Conservation (phyloP, 2,113 vertebrate genomes). For the Oriolus oriolus region DNA sequence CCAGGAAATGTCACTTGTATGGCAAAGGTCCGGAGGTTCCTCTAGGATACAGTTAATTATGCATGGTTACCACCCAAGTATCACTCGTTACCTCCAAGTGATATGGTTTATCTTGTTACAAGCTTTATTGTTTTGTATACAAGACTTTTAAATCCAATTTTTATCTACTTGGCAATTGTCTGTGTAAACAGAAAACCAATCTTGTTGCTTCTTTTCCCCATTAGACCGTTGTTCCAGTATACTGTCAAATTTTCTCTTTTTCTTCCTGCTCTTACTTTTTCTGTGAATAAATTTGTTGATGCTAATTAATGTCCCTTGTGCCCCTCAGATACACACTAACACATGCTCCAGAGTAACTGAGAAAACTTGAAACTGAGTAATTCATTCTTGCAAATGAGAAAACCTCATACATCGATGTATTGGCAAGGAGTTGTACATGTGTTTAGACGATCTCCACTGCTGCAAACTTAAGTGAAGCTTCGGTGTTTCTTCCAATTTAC, state of each 20-base stretch:
- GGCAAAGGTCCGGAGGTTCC: not conserved
- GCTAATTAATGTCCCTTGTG: not conserved
- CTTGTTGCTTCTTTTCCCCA: not conserved
- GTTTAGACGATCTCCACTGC: not conserved
- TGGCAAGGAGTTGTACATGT: not conserved
- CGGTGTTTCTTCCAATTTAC: not conserved
- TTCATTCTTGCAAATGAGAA: not conserved
- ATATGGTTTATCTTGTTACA: conserved; percentile 7
- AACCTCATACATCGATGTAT: not conserved
- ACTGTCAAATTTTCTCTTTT: not conserved
- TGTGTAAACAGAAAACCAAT: not conserved
- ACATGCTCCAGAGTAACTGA: not conserved
- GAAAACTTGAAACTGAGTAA: not conserved
- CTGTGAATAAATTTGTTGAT: not conserved
- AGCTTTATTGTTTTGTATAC: not conserved
- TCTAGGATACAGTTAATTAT: not conserved
- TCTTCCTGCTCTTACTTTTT: not conserved
- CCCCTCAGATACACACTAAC: not conserved
- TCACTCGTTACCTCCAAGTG: not conserved
- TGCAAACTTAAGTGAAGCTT: not conserved
- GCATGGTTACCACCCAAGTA: not conserved
- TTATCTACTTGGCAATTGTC: not conserved
- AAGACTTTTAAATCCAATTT: not conserved
- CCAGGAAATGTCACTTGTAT: not conserved
- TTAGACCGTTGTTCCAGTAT: not conserved